Evolutionary conservation across 2,888 invertebrate species (phyloP).

Genomic region (Parnassius apollo): DNA sequence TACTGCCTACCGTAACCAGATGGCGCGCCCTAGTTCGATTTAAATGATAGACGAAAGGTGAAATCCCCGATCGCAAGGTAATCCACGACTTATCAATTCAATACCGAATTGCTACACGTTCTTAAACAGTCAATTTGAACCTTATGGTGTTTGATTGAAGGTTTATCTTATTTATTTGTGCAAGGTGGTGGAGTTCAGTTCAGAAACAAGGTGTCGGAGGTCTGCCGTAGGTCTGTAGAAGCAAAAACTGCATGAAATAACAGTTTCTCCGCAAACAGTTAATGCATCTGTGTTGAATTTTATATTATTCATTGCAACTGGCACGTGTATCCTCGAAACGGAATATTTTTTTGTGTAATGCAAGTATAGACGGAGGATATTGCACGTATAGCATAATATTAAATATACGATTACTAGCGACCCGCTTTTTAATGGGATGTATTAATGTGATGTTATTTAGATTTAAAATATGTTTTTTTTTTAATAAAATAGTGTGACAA

Average conservation of each 20-base stretch:
- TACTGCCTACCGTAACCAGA: slow-evolving; percentile 23
- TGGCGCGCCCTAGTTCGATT: slow-evolving; percentile 26
- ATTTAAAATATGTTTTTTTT: too few species aligned
- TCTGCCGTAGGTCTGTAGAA: not conserved
- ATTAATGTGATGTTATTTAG: too few species aligned
- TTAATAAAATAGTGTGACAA: too few species aligned
- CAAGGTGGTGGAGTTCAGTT: slow-evolving; percentile 14
- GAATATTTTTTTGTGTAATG: not conserved
- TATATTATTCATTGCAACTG: not conserved
- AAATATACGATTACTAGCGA: too few species aligned
- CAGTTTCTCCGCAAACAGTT: slow-evolving; percentile 14
- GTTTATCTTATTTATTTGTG: not conserved
- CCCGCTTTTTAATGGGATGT: too few species aligned
- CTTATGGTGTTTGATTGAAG: not conserved
- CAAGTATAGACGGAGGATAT: too few species aligned
- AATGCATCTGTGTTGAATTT: slow-evolving; percentile 11
- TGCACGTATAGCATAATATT: too few species aligned
- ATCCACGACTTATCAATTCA: slow-evolving; percentile 15
- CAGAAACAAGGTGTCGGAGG: slow-evolving; percentile 17
- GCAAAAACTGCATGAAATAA: slow-evolving; percentile 15
- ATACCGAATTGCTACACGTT: not conserved
- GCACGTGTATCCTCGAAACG: not conserved
- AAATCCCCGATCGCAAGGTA: slow-evolving; percentile 21
- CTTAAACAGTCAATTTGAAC: not conserved
- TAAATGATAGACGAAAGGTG: slow-evolving; percentile 28